Percentiles rank a stretch among this genome's conserved stretches.
phyloP scores from a whole-genome alignment of 1,140 invertebrate species.

The Mya arenaria region DNA sequence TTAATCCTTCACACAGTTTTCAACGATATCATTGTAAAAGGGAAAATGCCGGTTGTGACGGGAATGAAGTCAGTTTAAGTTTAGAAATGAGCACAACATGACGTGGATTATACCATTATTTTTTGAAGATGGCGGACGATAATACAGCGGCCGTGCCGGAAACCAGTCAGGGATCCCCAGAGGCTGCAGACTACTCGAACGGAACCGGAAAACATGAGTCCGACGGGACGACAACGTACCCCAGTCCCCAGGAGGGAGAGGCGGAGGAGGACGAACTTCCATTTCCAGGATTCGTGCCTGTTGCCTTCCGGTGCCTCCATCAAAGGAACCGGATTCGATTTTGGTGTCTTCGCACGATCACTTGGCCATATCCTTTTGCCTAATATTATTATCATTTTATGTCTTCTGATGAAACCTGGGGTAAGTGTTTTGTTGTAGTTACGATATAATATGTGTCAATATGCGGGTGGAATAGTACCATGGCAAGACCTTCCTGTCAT shows the following conservation, averaged over 20 bases:
- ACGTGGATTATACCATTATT: not conserved
- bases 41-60: too few relatives aligned
- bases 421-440: too few relatives aligned
- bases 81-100: too few relatives aligned
- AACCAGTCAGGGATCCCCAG: not conserved
- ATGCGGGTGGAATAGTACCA: too few relatives aligned
- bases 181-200: not conserved
- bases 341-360: slow-evolving; percentile 96
- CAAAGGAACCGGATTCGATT: slow-evolving; percentile 93
- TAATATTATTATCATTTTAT: not conserved
- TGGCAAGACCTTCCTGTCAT: too few relatives aligned
- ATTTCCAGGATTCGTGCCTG: slow-evolving; percentile 93
- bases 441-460: too few relatives aligned
- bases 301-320: slow-evolving; percentile 88
- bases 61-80: too few relatives aligned
- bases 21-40: too few relatives aligned
- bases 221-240: slow-evolving; percentile 15
- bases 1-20: too few relatives aligned
- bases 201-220: slow-evolving; percentile 1
- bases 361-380: slow-evolving; percentile 99
- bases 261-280: slow-evolving; percentile 84
- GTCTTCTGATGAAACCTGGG: too few relatives aligned
- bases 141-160: not conserved
- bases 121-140: slow-evolving; percentile 36
- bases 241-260: slow-evolving; percentile 50